phyloP scores from a whole-genome alignment of 1,140 invertebrate species.

The Drosophila burlai region DNA sequence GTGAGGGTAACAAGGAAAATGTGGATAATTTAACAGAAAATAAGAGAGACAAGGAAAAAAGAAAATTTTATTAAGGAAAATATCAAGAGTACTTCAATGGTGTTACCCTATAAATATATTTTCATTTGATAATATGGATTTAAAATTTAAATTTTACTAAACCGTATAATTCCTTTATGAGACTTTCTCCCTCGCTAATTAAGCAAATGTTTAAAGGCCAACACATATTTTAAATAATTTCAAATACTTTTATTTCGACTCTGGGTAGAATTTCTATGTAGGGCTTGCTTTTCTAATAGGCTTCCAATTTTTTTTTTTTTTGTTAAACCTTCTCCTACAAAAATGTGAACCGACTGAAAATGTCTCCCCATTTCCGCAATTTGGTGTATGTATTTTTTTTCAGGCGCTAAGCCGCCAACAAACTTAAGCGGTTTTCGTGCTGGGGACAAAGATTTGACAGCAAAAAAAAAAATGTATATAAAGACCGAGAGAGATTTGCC shows the following conservation, averaged over 20 bases:
- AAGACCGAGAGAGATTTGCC: slow-evolving; percentile 13
- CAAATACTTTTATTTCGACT: background rate
- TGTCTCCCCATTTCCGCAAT: slow-evolving; percentile 3
- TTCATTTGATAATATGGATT: background rate
- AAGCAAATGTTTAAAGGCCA: no score
- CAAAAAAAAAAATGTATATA: slow-evolving; percentile 12
- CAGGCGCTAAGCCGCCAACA: slow-evolving; percentile 46
- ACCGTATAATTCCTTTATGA: background rate
- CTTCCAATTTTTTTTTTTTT: background rate
- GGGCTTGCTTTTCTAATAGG: slow-evolving; percentile 7
- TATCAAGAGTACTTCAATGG: background rate
- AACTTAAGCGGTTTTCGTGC: slow-evolving; percentile 55
- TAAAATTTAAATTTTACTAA: background rate
- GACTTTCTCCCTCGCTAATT: no score
- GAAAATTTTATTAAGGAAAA: background rate
- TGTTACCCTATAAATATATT: background rate
- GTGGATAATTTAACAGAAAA: slow-evolving; percentile 11
- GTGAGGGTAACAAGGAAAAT: slow-evolving; percentile 8
- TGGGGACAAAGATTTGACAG: slow-evolving; percentile 50
- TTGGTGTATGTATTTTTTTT: background rate
- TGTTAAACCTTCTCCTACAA: background rate
- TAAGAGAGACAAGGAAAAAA: background rate
- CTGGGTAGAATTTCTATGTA: background rate
- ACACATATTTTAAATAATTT: no score
- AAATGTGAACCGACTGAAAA: background rate